These are phyloP conservation scores for Temnothorax ravouxi DNA, from an alignment of 2,888 invertebrate genomes.

Conservation along the genomic window DNA sequence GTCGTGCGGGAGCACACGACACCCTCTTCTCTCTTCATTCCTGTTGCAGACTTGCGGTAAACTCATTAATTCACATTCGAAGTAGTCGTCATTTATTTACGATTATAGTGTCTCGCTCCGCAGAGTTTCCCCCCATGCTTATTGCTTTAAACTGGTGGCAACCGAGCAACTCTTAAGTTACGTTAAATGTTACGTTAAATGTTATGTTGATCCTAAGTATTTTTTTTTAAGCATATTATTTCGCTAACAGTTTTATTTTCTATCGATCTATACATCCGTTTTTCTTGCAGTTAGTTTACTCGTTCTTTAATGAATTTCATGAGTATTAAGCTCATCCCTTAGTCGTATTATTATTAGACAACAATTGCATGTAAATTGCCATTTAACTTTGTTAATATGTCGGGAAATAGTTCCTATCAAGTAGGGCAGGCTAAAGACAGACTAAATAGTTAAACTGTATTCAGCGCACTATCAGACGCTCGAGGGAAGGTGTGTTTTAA, in stretches of 20 bases:
- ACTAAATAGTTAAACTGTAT: slow-evolving; percentile 42
- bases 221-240: not conserved
- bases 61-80: slow-evolving; percentile 61
- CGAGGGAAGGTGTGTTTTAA: slow-evolving; percentile 36
- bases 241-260: slow-evolving; percentile 5
- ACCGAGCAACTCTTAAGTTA: slow-evolving; percentile 30
- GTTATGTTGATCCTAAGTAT: not conserved
- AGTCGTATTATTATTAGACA: slow-evolving; percentile 17
- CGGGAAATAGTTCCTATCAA: slow-evolving; percentile 22
- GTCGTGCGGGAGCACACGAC: slow-evolving; percentile 48
- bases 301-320: not conserved
- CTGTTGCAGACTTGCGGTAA: slow-evolving; percentile 15
- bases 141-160: not conserved
- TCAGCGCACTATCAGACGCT: slow-evolving; percentile 34
- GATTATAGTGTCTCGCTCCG: not conserved
- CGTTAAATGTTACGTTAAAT: slow-evolving; percentile 7
- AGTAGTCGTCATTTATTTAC: slow-evolving; percentile 51
- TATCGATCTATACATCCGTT: not conserved
- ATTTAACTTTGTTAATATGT: slow-evolving; percentile 44
- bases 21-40: not conserved
- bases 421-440: slow-evolving; percentile 15
- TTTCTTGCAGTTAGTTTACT: not conserved
- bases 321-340: not conserved
- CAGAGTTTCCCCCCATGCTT: not conserved
- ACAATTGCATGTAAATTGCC: slow-evolving; percentile 47